Conservation (phyloP, 2,113 vertebrate species). For the Thamnaconus septentrionalis region DNA sequence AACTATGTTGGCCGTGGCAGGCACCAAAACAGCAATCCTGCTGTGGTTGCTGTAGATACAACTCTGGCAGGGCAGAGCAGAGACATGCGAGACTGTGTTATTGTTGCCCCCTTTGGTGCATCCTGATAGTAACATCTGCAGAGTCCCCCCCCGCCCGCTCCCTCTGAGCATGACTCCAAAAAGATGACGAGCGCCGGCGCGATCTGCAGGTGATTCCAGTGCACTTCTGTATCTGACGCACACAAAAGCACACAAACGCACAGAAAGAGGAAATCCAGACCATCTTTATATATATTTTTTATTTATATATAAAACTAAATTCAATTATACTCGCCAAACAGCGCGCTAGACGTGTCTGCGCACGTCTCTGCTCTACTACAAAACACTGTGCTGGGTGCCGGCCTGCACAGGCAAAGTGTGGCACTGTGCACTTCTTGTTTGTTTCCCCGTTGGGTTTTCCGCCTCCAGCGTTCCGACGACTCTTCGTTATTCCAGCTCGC, state of each 20-base stretch:
- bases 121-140: neutral
- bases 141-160: neutral
- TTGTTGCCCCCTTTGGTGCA: too few relatives aligned
- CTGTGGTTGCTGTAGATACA: too few relatives aligned
- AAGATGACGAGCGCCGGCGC: neutral
- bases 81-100: too few relatives aligned
- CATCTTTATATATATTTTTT: too few relatives aligned
- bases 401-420: slow-evolving; percentile 8
- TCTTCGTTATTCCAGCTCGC: slow-evolving; percentile 65
- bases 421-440: slow-evolving; percentile 15
- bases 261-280: too few relatives aligned
- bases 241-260: too few relatives aligned
- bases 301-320: neutral
- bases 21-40: too few relatives aligned
- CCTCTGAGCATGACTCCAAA: neutral
- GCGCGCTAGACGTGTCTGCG: slow-evolving; percentile 25
- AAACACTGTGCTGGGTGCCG: slow-evolving; percentile 22
- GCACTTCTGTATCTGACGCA: neutral
- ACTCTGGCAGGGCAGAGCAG: too few relatives aligned
- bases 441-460: slow-evolving; percentile 39
- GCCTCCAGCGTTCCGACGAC: slow-evolving; percentile 47
- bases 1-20: too few relatives aligned
- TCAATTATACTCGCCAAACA: slow-evolving; percentile 4
- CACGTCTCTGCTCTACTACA: slow-evolving; percentile 42
- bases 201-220: neutral